Conservation (phyloP, 2,113 vertebrate species). For the Tetraodon nigroviridis region DNA sequence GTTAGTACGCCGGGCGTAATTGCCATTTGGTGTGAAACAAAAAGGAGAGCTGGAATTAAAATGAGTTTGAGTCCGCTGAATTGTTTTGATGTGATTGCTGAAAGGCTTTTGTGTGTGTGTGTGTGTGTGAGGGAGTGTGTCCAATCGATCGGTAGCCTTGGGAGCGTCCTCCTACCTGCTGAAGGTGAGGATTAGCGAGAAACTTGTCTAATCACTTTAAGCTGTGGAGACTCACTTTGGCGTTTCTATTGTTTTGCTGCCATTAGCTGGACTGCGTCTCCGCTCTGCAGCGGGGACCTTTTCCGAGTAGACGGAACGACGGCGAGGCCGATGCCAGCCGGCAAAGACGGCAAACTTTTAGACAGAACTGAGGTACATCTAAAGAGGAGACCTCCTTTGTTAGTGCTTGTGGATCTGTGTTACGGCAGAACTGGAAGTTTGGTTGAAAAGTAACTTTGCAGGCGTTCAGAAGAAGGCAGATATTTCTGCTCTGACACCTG, state of each 20-base stretch:
- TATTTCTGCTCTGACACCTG: no score
- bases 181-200: slow-evolving; percentile 70
- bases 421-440: not conserved
- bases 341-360: slow-evolving; percentile 46
- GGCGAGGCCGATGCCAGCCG: slow-evolving; percentile 11
- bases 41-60: slow-evolving; percentile 47
- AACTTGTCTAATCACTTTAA: slow-evolving; percentile 70
- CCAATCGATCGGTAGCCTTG: slow-evolving; percentile 62
- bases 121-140: slow-evolving; percentile 32
- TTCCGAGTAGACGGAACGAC: slow-evolving; percentile 42
- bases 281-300: slow-evolving; percentile 3
- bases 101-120: slow-evolving; percentile 30
- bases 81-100: slow-evolving; percentile 64
- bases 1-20: slow-evolving; percentile 66
- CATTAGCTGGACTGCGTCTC: slow-evolving; percentile 26
- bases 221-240: slow-evolving; percentile 67
- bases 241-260: slow-evolving; percentile 62
- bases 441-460: no score
- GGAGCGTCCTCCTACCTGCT: slow-evolving; percentile 62
- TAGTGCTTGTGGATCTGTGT: not conserved
- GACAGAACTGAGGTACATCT: slow-evolving; percentile 23
- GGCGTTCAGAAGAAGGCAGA: no score
- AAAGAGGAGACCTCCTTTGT: slow-evolving; percentile 19
- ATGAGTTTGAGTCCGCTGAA: slow-evolving; percentile 49
- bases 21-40: slow-evolving; percentile 57